phyloP scores from a whole-genome alignment of 30 jellyfish, hydroid and myxozoan species.

The Hydractinia symbiolongicarpus region DNA sequence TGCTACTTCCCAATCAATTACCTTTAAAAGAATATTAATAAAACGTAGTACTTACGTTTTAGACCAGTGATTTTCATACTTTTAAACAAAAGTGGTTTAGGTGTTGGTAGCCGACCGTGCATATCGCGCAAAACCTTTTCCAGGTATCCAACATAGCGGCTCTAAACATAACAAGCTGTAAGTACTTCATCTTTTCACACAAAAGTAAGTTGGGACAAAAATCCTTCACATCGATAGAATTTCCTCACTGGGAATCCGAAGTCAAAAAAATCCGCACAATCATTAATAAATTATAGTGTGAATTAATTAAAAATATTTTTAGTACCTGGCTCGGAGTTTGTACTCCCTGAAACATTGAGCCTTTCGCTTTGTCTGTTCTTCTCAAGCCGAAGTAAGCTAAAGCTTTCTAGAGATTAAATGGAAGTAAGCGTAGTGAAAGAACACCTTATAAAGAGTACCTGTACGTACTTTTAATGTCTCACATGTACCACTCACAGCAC shows the following conservation, averaged over 20 bases:
- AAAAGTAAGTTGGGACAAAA: neutral
- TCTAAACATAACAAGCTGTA: constrained; percentile 24
- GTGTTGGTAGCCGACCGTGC: constrained; percentile 69
- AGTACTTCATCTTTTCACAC: neutral
- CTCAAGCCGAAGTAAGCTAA: constrained; percentile 89
- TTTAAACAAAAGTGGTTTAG: constrained; percentile 47
- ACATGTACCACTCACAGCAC: neutral
- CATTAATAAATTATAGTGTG: neutral
- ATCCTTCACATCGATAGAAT: neutral
- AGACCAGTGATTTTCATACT: constrained; percentile 65
- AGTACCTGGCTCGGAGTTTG: constrained; percentile 98
- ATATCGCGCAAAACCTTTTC: constrained; percentile 58
- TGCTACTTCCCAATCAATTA: no score
- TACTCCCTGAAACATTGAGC: constrained; percentile 89
- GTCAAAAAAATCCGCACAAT: neutral
- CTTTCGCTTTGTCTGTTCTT: constrained; percentile 91
- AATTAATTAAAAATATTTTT: neutral
- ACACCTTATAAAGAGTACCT: neutral
- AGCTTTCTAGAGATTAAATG: constrained; percentile 55
- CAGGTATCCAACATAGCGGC: constrained; percentile 90
- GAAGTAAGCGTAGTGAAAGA: neutral
- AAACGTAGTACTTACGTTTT: constrained; percentile 51
- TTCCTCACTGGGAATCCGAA: neutral
- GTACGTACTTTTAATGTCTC: neutral
- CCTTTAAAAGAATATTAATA: no score